Evolutionary conservation across 1,140 invertebrate genomes (phyloP).

Genomic region (Orchesella cincta): DNA sequence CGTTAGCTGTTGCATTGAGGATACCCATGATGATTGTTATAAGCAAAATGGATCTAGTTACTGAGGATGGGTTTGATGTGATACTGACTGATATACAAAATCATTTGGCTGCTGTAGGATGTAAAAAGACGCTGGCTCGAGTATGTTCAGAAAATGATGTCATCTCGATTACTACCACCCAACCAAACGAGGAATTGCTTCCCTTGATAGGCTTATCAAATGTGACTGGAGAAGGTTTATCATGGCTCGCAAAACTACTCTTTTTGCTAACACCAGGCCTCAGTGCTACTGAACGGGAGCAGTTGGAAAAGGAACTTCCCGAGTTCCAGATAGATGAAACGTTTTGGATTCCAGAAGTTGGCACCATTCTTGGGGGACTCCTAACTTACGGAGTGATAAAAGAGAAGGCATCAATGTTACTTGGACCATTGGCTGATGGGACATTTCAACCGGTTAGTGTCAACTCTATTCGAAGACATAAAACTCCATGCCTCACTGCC

Average conservation of each 20-base stretch:
- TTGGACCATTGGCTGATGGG: slow-evolving; percentile 81
- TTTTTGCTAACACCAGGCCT: slow-evolving; percentile 71
- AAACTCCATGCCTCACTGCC: slow-evolving; percentile 81
- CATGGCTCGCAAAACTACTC: slow-evolving; percentile 76
- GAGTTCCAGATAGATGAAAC: slow-evolving; percentile 93
- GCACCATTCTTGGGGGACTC: slow-evolving; percentile 80
- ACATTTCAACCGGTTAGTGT: slow-evolving; percentile 76
- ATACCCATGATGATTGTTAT: slow-evolving; percentile 83
- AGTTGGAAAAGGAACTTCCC: slow-evolving; percentile 71
- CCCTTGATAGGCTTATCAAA: slow-evolving; percentile 93
- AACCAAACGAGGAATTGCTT: slow-evolving; percentile 63
- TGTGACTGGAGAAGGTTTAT: slow-evolving; percentile 83
- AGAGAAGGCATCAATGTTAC: slow-evolving; percentile 70
- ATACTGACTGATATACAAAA: slow-evolving; percentile 66
- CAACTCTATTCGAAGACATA: slow-evolving; percentile 84
- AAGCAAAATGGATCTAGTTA: slow-evolving; percentile 79
- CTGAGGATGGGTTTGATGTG: slow-evolving; percentile 57
- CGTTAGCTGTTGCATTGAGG: slow-evolving; percentile 72
- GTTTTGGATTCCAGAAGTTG: slow-evolving; percentile 73
- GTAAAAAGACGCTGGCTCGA: slow-evolving; percentile 60
- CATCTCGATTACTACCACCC: slow-evolving; percentile 67
- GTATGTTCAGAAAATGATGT: slow-evolving; percentile 71
- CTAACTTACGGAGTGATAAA: slow-evolving; percentile 77
- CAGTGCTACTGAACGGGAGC: slow-evolving; percentile 69
- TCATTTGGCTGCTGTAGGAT: slow-evolving; percentile 5